Conservation (phyloP, 2,888 invertebrate genomes). For the Ormia ochracea region DNA sequence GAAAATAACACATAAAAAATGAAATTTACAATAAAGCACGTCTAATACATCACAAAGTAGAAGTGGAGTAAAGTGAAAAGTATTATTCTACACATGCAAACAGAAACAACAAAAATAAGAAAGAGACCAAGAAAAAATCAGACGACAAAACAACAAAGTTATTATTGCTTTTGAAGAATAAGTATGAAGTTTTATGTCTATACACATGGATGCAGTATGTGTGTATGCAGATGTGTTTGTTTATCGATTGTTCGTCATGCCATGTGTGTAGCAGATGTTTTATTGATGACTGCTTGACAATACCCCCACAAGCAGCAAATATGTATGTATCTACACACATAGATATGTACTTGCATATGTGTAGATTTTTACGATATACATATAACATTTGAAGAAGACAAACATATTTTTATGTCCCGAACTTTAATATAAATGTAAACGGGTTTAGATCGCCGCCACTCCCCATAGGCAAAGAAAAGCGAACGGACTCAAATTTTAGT, state of each 20-base stretch:
- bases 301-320: not conserved
- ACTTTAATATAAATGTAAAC: constrained; percentile 25
- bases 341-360: too few species aligned
- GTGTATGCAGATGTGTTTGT: not conserved
- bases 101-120: not conserved
- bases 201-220: too few species aligned
- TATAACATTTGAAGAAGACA: not conserved
- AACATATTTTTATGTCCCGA: constrained; percentile 11
- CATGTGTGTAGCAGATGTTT: constrained; percentile 59
- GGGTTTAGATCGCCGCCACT: constrained; percentile 39
- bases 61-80: constrained; percentile 6
- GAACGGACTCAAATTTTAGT: constrained; percentile 13
- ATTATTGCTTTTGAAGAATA: constrained; percentile 21
- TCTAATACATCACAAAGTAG: constrained; percentile 30
- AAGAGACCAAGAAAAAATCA: constrained; percentile 49
- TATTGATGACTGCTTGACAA: constrained; percentile 43
- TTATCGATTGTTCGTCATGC: constrained; percentile 18
- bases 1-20: constrained; percentile 15
- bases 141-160: constrained; percentile 35
- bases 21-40: constrained; percentile 45
- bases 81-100: constrained; percentile 2
- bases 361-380: not conserved
- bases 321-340: too few species aligned
- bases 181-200: constrained; percentile 1
- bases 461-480: constrained; percentile 27